Percentiles rank a stretch among this genome's conserved stretches.
Conservation (phyloP, 2,113 vertebrate genomes). For the Caranx melampygus region DNA sequence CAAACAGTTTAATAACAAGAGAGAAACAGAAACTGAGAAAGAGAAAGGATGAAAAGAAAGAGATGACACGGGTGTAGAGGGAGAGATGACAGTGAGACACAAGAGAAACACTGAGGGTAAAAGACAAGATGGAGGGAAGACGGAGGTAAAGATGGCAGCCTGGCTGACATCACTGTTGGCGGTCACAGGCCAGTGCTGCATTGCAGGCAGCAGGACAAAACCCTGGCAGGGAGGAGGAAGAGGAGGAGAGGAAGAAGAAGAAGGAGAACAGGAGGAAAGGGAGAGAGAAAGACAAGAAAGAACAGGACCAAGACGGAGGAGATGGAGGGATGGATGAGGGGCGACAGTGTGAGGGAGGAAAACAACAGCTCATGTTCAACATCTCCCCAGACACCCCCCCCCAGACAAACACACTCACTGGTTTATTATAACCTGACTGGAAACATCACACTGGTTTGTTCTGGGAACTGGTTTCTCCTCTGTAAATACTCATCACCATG, state of each 20-base stretch:
- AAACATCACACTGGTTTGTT: background rate
- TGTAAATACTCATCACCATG: background rate
- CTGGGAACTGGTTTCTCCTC: no score
- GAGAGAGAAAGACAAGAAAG: background rate
- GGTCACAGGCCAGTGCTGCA: constrained; percentile 63
- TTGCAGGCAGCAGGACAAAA: constrained; percentile 64
- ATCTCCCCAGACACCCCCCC: background rate
- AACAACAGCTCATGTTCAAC: background rate
- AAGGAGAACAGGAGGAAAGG: background rate
- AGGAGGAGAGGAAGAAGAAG: background rate
- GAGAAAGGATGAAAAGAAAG: background rate
- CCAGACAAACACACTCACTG: background rate
- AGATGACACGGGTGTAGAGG: background rate
- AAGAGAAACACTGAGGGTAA: background rate
- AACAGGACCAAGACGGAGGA: background rate
- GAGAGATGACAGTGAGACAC: background rate
- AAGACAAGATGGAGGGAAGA: background rate
- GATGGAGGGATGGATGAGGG: background rate
- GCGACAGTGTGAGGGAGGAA: background rate
- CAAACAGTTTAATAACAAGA: background rate
- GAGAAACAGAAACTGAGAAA: background rate
- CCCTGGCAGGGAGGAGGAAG: constrained; percentile 3
- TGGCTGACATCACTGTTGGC: constrained; percentile 66
- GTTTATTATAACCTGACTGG: background rate
- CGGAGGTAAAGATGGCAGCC: constrained; percentile 1